Conservation (phyloP, 2,888 invertebrate species). For the Sycophila texana region DNA sequence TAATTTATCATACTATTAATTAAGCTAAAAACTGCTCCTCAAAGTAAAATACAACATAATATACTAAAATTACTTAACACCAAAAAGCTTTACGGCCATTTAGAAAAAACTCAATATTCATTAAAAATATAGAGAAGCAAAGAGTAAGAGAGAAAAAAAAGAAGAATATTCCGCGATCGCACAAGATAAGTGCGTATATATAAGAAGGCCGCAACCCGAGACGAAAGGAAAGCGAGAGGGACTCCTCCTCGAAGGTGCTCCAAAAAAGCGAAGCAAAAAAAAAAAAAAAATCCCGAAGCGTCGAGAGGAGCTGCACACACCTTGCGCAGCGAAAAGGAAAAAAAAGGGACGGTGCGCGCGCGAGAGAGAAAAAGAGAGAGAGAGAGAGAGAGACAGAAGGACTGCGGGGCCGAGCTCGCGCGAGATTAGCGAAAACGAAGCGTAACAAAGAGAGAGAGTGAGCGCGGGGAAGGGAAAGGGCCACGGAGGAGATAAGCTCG, state of each 20-base stretch:
- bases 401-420: neutral
- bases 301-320: slow-evolving; percentile 3
- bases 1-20: too few species aligned
- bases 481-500: too few species aligned
- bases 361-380: slow-evolving; percentile 15
- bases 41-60: too few species aligned
- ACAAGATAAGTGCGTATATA: too few species aligned
- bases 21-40: too few species aligned
- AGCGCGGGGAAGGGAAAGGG: neutral
- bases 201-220: neutral
- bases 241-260: neutral
- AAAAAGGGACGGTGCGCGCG: slow-evolving; percentile 15
- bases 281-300: slow-evolving; percentile 12
- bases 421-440: neutral
- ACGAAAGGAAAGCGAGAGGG: neutral
- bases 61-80: too few species aligned
- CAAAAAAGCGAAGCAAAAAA: slow-evolving; percentile 1
- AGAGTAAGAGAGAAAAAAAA: too few species aligned
- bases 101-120: too few species aligned
- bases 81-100: too few species aligned
- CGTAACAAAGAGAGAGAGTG: slow-evolving; percentile 40
- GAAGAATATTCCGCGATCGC: too few species aligned
- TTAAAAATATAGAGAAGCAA: too few species aligned
- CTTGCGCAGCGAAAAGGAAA: slow-evolving; percentile 36
- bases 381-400: slow-evolving; percentile 10